Percentiles rank a stretch among this genome's conserved stretches.
phyloP scores from a whole-genome alignment of 2,888 invertebrate genomes.

The Clistopyga incitator region DNA sequence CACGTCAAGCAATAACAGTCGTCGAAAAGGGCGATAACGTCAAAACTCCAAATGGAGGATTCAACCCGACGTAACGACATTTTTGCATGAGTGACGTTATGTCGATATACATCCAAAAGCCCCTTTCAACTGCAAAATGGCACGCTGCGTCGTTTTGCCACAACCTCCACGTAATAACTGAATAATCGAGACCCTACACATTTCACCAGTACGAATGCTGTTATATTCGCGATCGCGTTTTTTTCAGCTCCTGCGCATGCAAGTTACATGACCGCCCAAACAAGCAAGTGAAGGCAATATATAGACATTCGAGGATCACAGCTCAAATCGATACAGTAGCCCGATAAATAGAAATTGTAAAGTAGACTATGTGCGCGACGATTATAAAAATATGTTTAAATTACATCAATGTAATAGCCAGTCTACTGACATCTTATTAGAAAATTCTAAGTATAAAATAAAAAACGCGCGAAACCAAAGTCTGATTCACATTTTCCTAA shows the following conservation, averaged over 20 bases:
- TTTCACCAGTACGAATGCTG: conserved; percentile 16
- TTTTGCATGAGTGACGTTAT: conserved; percentile 17
- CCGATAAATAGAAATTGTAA: not conserved
- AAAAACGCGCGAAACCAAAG: no score
- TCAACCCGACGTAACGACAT: conserved; percentile 3
- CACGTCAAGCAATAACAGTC: not conserved
- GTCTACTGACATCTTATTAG: not conserved
- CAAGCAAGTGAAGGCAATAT: conserved; percentile 10
- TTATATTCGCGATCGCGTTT: conserved; percentile 14
- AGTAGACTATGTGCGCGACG: not conserved
- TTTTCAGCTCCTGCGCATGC: not conserved
- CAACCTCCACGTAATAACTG: conserved; percentile 5
- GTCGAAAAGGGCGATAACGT: not conserved
- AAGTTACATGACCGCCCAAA: conserved; percentile 33
- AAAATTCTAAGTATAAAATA: no score
- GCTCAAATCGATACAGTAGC: not conserved
- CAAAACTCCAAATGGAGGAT: not conserved
- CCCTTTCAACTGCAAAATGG: not conserved
- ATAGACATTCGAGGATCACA: conserved; percentile 5
- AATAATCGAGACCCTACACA: conserved; percentile 36
- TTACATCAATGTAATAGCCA: not conserved
- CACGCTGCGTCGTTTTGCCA: not conserved
- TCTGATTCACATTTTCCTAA: no score
- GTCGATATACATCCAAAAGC: conserved; percentile 31
- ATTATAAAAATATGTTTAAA: not conserved